phyloP scores from a whole-genome alignment of 2,888 invertebrate species.

The Oxyteleia sp. region DNA sequence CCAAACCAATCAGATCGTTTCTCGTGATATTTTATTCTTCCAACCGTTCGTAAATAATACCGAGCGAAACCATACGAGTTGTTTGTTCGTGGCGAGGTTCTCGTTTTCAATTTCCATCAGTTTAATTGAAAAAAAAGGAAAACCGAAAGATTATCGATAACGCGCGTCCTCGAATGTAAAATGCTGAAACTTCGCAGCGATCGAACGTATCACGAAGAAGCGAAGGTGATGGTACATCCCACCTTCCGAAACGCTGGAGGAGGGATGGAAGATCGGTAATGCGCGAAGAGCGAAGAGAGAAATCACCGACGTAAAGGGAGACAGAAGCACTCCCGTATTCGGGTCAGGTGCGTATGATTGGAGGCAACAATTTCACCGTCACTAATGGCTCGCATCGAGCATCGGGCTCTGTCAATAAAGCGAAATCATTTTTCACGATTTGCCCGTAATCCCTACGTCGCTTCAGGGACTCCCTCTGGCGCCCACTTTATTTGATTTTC shows the following conservation, averaged over 20 bases:
- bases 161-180: slow-evolving; percentile 73
- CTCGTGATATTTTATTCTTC: slow-evolving; percentile 11
- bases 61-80: slow-evolving; percentile 34
- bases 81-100: slow-evolving; percentile 49
- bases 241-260: slow-evolving; percentile 35
- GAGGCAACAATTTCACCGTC: slow-evolving; percentile 81
- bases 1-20: neutral
- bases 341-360: slow-evolving; percentile 81
- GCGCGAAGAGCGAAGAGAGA: slow-evolving; percentile 60
- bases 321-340: slow-evolving; percentile 78
- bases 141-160: slow-evolving; percentile 70
- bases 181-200: slow-evolving; percentile 55
- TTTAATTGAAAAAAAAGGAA: slow-evolving; percentile 68
- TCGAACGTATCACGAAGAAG: slow-evolving; percentile 54
- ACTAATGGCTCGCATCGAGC: slow-evolving; percentile 80
- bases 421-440: slow-evolving; percentile 84
- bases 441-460: slow-evolving; percentile 76
- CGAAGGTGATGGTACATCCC: slow-evolving; percentile 61
- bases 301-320: slow-evolving; percentile 52
- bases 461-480: slow-evolving; percentile 46
- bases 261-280: slow-evolving; percentile 65
- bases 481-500: slow-evolving; percentile 55
- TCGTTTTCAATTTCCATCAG: slow-evolving; percentile 63
- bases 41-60: slow-evolving; percentile 6
- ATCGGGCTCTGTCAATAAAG: slow-evolving; percentile 79